Base-by-base conservation (phyloP, 2,797 vertebrate species). In the Halcyon badia region DNA sequence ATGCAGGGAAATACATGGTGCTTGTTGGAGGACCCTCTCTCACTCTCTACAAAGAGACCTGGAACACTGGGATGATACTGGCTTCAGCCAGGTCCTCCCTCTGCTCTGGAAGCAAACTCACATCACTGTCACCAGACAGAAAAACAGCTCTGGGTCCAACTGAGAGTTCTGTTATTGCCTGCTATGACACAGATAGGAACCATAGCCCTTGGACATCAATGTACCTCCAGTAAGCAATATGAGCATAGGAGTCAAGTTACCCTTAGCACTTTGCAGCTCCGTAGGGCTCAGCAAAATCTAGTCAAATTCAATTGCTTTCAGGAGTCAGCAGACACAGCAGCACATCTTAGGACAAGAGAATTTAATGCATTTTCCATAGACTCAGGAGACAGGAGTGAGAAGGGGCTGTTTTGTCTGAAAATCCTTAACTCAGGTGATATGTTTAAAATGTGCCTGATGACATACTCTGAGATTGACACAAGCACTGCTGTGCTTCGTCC, bases 401-500 rank as follows among this genome's bases (percentile, higher is more conserved):
- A 90, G 46, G 51, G 58, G 9, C n/a, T 89, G 17, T 90, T 96
- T 84, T 89, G 48, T 85, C 87, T 89, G 84, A 91, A 93, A 95
- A 77, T 35, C 33, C 14, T 68, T n/a, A 12, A 62, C 56, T 87
- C 44, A 28, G 48, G 66, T 73, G 73, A 60, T 52, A 19, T 2
- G 3, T 73, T 73, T 84, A 64, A 88, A 84, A 66, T 20, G 21
- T 79, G 39, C 52, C 28, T 89, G 46, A 54, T 0, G 0, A 57
- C 2, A 0, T 5, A 25, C 3, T 22, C 39, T 3, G 42, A 84
- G 58, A 51, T 35, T 57, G 13, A 49, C 28, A 14, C 52, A 18
- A 73, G 56, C 48, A 15, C 22, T 21, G 19, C 22, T 76, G 19
- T 1, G 2, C n/a, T n/a, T n/a, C n/a, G n/a, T n/a, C n/a, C n/a